Evolutionary conservation across 2,797 vertebrate genomes (phyloP).

Genomic region (Chrosomus eos): DNA sequence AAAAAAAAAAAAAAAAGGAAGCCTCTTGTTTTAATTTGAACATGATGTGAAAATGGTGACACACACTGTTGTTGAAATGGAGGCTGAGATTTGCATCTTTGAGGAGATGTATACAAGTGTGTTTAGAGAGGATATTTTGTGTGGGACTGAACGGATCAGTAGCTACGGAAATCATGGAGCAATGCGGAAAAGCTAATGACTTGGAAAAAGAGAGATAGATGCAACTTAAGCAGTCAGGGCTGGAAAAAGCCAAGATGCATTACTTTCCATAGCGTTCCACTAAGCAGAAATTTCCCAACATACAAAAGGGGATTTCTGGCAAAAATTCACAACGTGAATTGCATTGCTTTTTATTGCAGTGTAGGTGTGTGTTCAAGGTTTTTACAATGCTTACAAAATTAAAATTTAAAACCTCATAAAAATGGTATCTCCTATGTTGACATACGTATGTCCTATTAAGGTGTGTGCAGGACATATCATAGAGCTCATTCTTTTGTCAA

Average conservation of each 20-base stretch:
- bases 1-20: too few species aligned
- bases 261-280: background rate
- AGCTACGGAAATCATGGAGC: background rate
- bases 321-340: slow-evolving; percentile 3
- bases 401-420: background rate
- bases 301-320: background rate
- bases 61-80: background rate
- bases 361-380: background rate
- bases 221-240: background rate
- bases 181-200: slow-evolving; percentile 18
- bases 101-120: background rate
- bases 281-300: background rate
- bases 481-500: background rate
- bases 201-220: slow-evolving; percentile 24
- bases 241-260: slow-evolving; percentile 20
- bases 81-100: background rate
- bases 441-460: background rate
- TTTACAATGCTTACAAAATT: background rate
- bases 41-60: background rate
- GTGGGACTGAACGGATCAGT: slow-evolving; percentile 1
- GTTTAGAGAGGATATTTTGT: background rate
- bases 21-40: background rate
- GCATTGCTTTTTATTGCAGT: background rate
- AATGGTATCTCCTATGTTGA: background rate
- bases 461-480: background rate